Evolutionary conservation across 2,888 invertebrate genomes (phyloP).

Genomic region (Mesopsocus fuscifrons): DNA sequence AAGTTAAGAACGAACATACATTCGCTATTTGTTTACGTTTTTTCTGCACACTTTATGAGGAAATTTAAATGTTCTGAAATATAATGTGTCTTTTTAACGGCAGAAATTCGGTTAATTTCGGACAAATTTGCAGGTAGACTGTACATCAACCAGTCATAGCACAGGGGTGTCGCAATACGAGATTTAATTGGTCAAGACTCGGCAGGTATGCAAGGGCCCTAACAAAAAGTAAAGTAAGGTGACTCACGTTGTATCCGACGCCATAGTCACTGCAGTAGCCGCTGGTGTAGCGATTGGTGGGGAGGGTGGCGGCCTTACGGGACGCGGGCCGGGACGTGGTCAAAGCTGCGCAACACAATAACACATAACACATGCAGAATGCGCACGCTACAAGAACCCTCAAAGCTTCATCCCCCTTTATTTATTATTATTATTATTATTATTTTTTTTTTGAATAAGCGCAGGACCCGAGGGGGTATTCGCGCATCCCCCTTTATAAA

Average conservation of each 20-base stretch:
- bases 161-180: no score
- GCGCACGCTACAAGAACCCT: background rate
- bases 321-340: slow-evolving; percentile 3
- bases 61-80: no score
- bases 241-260: slow-evolving; percentile 9
- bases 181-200: no score
- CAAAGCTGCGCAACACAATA: slow-evolving; percentile 2
- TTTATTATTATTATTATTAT: background rate
- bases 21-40: no score
- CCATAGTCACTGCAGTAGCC: slow-evolving; percentile 9
- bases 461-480: no score
- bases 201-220: no score
- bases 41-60: no score
- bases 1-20: no score
- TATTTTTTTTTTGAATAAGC: background rate
- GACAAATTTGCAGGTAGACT: no score
- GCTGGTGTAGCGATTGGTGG: background rate
- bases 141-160: no score
- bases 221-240: slow-evolving; percentile 12
- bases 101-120: no score
- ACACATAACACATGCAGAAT: slow-evolving; percentile 1
- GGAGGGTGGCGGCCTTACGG: slow-evolving; percentile 3
- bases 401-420: background rate
- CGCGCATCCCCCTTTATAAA: background rate
- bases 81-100: no score